Percentiles rank a stretch among this genome's conserved stretches.
phyloP scores from a whole-genome alignment of 2,888 invertebrate genomes.

The Stenodema calcarata region DNA sequence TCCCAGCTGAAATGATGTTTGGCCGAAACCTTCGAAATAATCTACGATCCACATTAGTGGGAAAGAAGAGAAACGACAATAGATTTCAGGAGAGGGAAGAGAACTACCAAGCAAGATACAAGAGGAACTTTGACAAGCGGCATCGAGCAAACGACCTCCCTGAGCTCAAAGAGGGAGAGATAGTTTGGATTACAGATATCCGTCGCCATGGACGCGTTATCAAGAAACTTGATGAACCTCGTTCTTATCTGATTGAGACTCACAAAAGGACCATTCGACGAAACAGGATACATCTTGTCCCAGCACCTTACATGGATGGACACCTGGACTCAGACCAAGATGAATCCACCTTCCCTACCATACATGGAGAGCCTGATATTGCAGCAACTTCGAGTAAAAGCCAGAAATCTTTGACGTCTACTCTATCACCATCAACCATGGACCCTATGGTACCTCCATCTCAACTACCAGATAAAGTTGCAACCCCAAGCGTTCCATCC shows the following conservation, averaged over 20 bases:
- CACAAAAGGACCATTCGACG: conserved; percentile 10
- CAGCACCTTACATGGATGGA: conserved; percentile 14
- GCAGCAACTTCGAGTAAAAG: background rate
- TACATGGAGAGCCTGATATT: background rate
- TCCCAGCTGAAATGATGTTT: conserved; percentile 23
- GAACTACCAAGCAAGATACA: background rate
- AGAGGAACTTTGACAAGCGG: background rate
- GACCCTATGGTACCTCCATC: background rate
- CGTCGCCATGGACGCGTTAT: conserved; percentile 7
- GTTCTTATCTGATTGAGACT: conserved; percentile 12
- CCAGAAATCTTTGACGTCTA: background rate
- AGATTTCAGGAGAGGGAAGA: background rate
- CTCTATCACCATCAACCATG: background rate
- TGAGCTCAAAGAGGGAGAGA: background rate
- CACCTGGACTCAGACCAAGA: background rate
- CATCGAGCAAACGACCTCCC: background rate
- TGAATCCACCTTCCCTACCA: background rate
- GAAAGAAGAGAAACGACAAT: background rate
- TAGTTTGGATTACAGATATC: conserved; percentile 16
- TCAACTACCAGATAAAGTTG: background rate
- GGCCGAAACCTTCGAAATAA: background rate
- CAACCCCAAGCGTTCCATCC: background rate
- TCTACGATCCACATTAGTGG: background rate
- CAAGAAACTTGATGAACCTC: conserved; percentile 14
- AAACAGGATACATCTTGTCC: conserved; percentile 2